Base-by-base conservation (phyloP, 2,888 invertebrate species). In the Athetis lepigone region DNA sequence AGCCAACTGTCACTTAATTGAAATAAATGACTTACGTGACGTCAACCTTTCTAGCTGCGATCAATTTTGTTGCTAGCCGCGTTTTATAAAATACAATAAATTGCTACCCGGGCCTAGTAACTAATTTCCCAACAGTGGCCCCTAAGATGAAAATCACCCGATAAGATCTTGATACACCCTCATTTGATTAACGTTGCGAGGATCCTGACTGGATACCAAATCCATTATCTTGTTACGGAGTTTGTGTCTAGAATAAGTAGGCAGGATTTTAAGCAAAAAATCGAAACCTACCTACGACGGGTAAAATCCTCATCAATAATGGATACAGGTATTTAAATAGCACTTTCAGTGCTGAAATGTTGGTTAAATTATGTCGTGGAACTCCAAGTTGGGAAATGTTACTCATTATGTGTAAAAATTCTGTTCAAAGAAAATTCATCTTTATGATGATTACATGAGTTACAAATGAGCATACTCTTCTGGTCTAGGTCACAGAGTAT, bases 1-100 rank as follows among this genome's bases (percentile, higher is more conserved):
- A 70, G 75, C 50, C 50, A 70, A 75, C 76, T 70, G 69, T 75
- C 76, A 75, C 71, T 70, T 75, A 70, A 76, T 75, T 70, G 76
- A 70, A 75, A 70, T 63, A 75, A 70, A 70, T 70, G 63, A 70
- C 70, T 75, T 76, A 70, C 71, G 71, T 70, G 76, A 61, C 76
- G 71, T 61, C 45, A 62, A 62, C 51, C 58, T 70, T 75, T 52
- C 62, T 52, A 52, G 52, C 39, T 21, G 43, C 76, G 51, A 70
- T 76, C 71, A 76, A 70, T 70, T 70, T 70, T 61, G 62, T 70
- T 61, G 63, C 52, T 40, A 61, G 37, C n/a, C 46, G 36, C 40
- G 50, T 75, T 43, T 67, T 55, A 74, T 74, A 62, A 54, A 71
- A 50, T 49, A 42, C 63, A 63, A 61, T 75, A 49, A 37, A 75